A percentile compares a stretch with the other conserved stretches of the same genome.
These are phyloP conservation scores for Drosophila anceps DNA, from an alignment of 2,888 invertebrate genomes.

Conservation along the genomic window DNA sequence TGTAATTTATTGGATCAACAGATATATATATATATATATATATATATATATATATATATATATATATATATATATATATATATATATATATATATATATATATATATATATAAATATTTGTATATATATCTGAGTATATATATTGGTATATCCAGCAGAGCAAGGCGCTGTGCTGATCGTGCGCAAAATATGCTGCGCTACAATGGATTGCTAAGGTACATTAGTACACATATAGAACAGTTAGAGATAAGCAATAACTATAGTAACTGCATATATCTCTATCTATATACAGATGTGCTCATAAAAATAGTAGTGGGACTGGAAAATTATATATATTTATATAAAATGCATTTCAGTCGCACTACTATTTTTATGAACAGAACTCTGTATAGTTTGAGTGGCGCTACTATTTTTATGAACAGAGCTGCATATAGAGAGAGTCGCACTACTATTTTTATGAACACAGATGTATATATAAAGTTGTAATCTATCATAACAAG, in stretches of 20 bases:
- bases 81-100: background rate
- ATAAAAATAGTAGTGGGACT: no score
- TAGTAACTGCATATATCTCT: background rate
- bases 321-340: no score
- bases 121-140: background rate
- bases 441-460: no score
- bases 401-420: no score
- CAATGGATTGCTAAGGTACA: background rate
- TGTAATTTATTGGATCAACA: conserved; percentile 50
- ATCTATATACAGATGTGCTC: no score
- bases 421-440: no score
- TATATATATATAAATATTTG: background rate
- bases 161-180: conserved; percentile 9
- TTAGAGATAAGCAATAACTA: background rate
- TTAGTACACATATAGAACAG: background rate
- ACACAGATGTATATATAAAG: background rate
- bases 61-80: no score
- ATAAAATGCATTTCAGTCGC: no score
- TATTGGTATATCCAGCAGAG: conserved; percentile 22
- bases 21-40: background rate
- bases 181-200: conserved; percentile 21
- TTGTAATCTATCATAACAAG: background rate
- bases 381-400: no score
- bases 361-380: no score
- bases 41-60: background rate